These are phyloP conservation scores for Leistus spinibarbis DNA, from an alignment of 2,888 invertebrate species.

Conservation along the genomic window DNA sequence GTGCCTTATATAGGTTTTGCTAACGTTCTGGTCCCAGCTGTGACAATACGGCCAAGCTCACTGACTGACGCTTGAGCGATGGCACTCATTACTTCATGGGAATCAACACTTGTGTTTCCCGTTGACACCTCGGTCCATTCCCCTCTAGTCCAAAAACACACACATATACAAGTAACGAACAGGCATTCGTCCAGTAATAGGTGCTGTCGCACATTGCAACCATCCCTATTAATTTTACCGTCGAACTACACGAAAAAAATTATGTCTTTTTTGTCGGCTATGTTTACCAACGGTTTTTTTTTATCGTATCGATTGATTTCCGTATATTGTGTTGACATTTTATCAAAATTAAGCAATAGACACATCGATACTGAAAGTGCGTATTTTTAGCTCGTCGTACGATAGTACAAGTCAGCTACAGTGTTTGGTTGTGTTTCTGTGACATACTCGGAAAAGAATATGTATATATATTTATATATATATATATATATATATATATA, in stretches of 20 bases:
- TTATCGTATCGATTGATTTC: neutral
- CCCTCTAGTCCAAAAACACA: neutral
- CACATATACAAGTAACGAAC: neutral
- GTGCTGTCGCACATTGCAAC: conserved; percentile 2
- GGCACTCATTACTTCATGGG: conserved; percentile 51
- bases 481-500: too few species aligned
- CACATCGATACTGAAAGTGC: neutral
- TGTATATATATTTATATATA: too few species aligned
- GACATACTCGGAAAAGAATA: too few species aligned
- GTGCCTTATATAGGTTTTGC: conserved; percentile 13
- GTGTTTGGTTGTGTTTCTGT: too few species aligned
- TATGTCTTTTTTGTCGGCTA: neutral
- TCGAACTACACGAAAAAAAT: neutral
- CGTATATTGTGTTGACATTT: neutral
- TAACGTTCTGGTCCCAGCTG: conserved; percentile 42
- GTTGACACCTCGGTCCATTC: conserved; percentile 32
- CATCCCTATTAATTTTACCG: conserved; percentile 1
- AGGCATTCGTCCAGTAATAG: neutral
- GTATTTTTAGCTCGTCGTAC: too few species aligned
- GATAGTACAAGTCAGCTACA: too few species aligned
- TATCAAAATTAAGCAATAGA: neutral
- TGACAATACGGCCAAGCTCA: conserved; percentile 44
- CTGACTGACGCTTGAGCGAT: conserved; percentile 50
- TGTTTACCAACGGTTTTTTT: neutral
- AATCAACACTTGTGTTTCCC: conserved; percentile 42